Evolutionary conservation across 2,797 vertebrate species (phyloP).

Genomic region (Xyrichtys novacula): DNA sequence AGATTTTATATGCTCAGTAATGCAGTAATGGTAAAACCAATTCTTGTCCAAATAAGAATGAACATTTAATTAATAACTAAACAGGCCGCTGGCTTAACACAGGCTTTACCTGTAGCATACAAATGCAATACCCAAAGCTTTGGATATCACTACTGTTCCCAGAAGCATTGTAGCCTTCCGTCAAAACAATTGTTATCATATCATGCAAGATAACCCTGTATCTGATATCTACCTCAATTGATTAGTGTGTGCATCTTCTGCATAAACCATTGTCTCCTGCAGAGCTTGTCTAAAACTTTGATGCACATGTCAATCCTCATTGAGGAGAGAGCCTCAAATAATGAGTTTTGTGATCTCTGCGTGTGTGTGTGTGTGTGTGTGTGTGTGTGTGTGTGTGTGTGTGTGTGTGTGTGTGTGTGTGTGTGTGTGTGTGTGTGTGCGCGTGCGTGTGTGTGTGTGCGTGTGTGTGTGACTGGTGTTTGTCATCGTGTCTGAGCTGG

Average conservation of each 20-base stretch:
- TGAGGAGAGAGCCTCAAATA: neutral
- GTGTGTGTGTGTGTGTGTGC: slow-evolving; percentile 16
- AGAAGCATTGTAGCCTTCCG: too few species aligned
- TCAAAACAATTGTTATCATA: too few species aligned
- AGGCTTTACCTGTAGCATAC: neutral
- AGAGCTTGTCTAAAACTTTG: neutral
- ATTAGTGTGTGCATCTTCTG: neutral
- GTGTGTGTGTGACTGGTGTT: slow-evolving; percentile 10
- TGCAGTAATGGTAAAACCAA: too few species aligned
- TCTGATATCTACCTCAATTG: too few species aligned
- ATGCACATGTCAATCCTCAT: neutral
- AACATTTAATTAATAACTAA: neutral
- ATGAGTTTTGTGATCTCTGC: neutral
- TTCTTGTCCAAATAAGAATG: neutral
- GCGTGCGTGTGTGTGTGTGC: slow-evolving; percentile 27
- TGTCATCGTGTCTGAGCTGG: slow-evolving; percentile 26
- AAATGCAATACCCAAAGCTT: neutral
- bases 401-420: slow-evolving; percentile 1
- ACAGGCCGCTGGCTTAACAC: neutral
- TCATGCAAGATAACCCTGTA: too few species aligned
- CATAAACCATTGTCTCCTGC: neutral
- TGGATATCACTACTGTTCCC: too few species aligned
- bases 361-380: slow-evolving; percentile 1
- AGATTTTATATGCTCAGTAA: neutral
- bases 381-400: slow-evolving; percentile 9